Conservation (phyloP, 2,888 invertebrate genomes). For the Patella depressa region DNA sequence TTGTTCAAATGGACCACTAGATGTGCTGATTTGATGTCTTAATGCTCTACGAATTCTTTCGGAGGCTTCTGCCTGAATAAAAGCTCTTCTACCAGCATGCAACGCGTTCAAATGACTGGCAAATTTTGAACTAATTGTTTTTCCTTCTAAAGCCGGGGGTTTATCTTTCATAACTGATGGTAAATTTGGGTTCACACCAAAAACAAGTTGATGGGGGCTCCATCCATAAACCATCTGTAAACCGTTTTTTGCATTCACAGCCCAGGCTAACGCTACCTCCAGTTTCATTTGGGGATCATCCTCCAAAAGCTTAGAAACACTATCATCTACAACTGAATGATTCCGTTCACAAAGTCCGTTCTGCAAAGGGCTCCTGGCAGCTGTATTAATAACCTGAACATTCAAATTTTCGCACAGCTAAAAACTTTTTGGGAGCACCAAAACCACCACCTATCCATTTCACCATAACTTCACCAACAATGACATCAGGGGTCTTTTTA, state of each 20-base stretch:
- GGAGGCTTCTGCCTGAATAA: neutral
- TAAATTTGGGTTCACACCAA: neutral
- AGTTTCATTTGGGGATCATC: slow-evolving; percentile 12
- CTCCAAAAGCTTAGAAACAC: slow-evolving; percentile 9
- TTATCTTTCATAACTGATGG: neutral
- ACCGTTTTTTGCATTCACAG: neutral
- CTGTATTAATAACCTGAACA: slow-evolving; percentile 16
- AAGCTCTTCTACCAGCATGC: slow-evolving; percentile 3
- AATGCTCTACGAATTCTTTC: slow-evolving; percentile 20
- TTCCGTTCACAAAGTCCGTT: neutral
- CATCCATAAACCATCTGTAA: neutral
- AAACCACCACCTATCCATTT: slow-evolving; percentile 25
- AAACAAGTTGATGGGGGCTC: neutral
- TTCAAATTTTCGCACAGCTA: slow-evolving; percentile 22
- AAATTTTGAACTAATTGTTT: neutral
- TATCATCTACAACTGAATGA: slow-evolving; percentile 21
- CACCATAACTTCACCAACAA: slow-evolving; percentile 6
- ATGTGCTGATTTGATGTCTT: slow-evolving; percentile 22
- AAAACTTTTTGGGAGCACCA: slow-evolving; percentile 18
- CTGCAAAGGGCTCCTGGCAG: slow-evolving; percentile 15
- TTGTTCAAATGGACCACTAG: slow-evolving; percentile 19
- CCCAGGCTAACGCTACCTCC: neutral
- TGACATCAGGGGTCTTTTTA: neutral
- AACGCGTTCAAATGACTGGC: neutral
- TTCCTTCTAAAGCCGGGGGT: neutral